Evolutionary conservation across 2,797 vertebrate genomes (phyloP).

Genomic region (Rhabdophis nuchalis): DNA sequence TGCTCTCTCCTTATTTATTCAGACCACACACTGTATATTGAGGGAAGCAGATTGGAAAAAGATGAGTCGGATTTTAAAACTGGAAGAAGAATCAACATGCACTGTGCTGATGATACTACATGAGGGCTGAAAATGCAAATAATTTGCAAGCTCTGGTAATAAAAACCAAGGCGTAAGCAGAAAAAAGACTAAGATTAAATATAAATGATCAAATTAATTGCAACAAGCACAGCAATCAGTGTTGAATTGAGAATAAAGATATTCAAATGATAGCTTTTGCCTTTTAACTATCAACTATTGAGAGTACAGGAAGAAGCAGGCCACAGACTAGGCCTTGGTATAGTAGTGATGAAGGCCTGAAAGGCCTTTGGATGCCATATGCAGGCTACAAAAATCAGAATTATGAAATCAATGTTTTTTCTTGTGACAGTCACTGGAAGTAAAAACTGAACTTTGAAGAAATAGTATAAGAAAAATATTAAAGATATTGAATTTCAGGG

Average conservation of each 20-base stretch:
- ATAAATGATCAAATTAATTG: background rate
- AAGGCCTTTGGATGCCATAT: background rate
- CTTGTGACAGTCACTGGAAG: background rate
- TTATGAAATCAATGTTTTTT: background rate
- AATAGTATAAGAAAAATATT: background rate
- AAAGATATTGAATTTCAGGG: background rate
- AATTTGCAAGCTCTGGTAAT: background rate
- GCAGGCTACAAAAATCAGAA: background rate
- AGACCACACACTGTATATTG: background rate
- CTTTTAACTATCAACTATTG: background rate
- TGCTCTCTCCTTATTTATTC: background rate
- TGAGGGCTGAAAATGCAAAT: background rate
- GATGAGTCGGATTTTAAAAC: background rate
- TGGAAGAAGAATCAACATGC: background rate
- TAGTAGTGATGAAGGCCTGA: no score
- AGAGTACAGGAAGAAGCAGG: background rate
- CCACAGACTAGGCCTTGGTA: background rate
- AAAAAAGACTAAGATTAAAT: background rate
- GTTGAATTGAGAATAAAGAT: background rate
- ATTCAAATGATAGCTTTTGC: background rate
- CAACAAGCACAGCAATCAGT: background rate
- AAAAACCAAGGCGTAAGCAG: background rate
- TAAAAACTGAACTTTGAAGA: background rate
- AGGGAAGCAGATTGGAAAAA: background rate
- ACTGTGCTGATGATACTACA: background rate